Percentiles rank a stretch among this genome's conserved stretches.
Evolutionary conservation across 2,797 vertebrate genomes (phyloP).

Genomic region (Acestrorhynchus altus): DNA sequence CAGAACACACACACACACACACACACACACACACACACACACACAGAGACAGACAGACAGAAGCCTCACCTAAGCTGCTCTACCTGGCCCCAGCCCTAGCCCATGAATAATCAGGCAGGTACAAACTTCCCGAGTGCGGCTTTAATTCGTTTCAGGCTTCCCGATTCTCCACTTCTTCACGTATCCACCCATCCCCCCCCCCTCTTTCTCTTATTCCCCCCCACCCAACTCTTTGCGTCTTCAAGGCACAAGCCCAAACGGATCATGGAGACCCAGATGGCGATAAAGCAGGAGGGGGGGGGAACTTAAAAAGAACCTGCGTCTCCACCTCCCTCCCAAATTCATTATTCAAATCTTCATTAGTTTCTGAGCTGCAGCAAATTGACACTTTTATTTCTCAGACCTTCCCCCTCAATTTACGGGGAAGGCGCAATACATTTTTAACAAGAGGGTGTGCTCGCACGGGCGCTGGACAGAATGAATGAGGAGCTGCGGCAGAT

Average conservation of each 20-base stretch:
- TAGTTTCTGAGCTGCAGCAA: slow-evolving; percentile 67
- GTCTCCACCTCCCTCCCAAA: neutral
- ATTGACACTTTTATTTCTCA: slow-evolving; percentile 67
- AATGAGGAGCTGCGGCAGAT: slow-evolving; percentile 62
- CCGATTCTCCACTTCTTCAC: slow-evolving; percentile 16
- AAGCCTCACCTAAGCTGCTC: slow-evolving; percentile 21
- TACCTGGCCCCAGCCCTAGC: slow-evolving; percentile 9
- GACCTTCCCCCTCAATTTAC: slow-evolving; percentile 65
- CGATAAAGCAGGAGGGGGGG: too few relatives aligned
- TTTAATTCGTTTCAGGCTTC: slow-evolving; percentile 46
- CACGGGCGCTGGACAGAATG: slow-evolving; percentile 60
- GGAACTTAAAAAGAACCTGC: neutral
- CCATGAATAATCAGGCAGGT: slow-evolving; percentile 47
- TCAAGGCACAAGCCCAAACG: neutral
- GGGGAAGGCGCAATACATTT: slow-evolving; percentile 60
- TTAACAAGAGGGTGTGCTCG: slow-evolving; percentile 56
- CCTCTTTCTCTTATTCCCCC: neutral
- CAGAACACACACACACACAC: neutral
- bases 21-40: neutral
- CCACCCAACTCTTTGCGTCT: slow-evolving; percentile 4
- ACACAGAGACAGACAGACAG: slow-evolving; percentile 9
- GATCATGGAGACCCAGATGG: neutral
- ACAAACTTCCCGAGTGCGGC: slow-evolving; percentile 3
- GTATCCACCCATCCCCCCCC: neutral
- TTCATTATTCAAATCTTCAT: slow-evolving; percentile 55